Conservation (phyloP, 2,113 vertebrate genomes). For the Cyprinodon variegatus region DNA sequence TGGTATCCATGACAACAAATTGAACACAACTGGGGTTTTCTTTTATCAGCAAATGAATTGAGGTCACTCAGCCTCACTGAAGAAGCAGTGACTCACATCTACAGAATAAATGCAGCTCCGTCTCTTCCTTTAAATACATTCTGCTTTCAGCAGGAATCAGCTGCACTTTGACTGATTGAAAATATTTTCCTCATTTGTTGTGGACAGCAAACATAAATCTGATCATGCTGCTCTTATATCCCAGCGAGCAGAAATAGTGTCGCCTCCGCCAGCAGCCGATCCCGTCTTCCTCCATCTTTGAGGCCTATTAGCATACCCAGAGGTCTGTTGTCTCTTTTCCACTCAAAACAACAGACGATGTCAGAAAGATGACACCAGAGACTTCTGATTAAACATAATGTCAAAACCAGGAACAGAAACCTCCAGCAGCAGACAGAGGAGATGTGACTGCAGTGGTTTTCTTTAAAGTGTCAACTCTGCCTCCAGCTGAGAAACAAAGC, state of each 20-base stretch:
- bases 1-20: neutral
- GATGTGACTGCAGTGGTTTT: neutral
- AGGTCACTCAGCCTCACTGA: too few species aligned
- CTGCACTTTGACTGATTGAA: neutral
- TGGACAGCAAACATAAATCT: neutral
- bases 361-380: neutral
- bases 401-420: neutral
- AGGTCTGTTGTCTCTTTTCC: neutral
- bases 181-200: neutral
- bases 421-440: neutral
- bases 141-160: neutral
- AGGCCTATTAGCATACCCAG: neutral
- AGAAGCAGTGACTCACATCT: too few species aligned
- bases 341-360: neutral
- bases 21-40: neutral
- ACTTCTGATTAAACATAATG: neutral
- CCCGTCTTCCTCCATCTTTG: neutral
- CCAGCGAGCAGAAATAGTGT: neutral
- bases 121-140: neutral
- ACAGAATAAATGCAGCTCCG: too few species aligned
- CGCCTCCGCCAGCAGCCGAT: neutral
- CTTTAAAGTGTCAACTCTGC: constrained; percentile 24
- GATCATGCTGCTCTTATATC: neutral
- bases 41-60: neutral
- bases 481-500: constrained; percentile 44